Evolutionary conservation across 1,140 invertebrate species (phyloP).

Genomic region (Hyles euphorbiae): DNA sequence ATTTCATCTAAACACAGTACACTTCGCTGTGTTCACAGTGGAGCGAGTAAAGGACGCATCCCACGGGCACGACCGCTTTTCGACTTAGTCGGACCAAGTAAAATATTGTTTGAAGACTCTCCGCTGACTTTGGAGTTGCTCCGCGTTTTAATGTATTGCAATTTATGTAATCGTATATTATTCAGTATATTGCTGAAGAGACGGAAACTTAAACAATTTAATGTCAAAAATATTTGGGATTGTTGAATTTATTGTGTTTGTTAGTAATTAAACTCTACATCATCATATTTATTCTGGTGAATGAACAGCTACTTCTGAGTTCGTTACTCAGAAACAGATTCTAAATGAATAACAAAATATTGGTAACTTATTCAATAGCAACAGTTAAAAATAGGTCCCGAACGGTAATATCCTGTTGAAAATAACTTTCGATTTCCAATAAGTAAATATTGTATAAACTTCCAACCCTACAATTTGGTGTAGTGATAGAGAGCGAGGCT

Average conservation of each 20-base stretch:
- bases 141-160: too few species aligned
- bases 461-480: constrained; percentile 50
- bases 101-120: too few species aligned
- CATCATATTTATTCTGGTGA: too few species aligned
- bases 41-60: constrained; percentile 17
- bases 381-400: not conserved
- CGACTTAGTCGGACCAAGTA: constrained; percentile 14
- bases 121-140: too few species aligned
- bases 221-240: too few species aligned
- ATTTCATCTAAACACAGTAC: not conserved
- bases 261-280: too few species aligned
- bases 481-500: constrained; percentile 51
- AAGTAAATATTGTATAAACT: constrained; percentile 8
- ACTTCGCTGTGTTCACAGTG: constrained; percentile 7
- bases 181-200: too few species aligned
- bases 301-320: too few species aligned
- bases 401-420: not conserved
- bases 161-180: too few species aligned
- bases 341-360: not conserved
- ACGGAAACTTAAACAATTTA: too few species aligned
- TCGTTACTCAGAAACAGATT: too few species aligned
- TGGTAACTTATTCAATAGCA: not conserved
- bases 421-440: not conserved
- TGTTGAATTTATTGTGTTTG: too few species aligned
- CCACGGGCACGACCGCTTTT: constrained; percentile 14